Conservation (phyloP, 2,113 vertebrate species). For the Hippocampus zosterae region DNA sequence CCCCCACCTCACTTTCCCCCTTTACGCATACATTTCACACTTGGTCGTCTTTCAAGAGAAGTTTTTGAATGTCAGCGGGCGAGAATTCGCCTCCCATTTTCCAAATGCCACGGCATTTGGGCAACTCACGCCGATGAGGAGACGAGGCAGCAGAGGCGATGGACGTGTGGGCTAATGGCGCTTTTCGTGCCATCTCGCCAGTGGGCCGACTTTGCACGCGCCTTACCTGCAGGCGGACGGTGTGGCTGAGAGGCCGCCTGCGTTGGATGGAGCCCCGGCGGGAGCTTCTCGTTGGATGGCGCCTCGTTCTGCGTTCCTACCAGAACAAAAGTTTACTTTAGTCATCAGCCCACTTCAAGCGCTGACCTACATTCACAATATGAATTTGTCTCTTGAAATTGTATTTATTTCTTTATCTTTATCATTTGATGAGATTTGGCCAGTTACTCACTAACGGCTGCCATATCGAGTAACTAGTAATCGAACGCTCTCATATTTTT, state of each 20-base stretch:
- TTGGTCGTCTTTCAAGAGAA: conserved; percentile 54
- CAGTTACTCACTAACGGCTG: too few relatives aligned
- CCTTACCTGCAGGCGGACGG: conserved; percentile 67
- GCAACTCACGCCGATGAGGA: conserved; percentile 69
- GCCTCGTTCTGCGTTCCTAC: conserved; percentile 82
- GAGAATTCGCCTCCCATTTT: conserved; percentile 75
- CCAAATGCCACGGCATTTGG: conserved; percentile 82
- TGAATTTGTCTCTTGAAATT: background rate
- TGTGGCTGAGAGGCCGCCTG: conserved; percentile 53
- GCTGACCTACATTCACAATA: background rate
- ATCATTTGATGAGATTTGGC: too few relatives aligned
- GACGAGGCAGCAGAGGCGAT: conserved; percentile 24
- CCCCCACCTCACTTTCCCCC: conserved; percentile 6
- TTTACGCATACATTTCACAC: conserved; percentile 12
- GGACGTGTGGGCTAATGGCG: conserved; percentile 52
- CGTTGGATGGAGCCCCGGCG: conserved; percentile 61
- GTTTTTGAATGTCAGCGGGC: conserved; percentile 78
- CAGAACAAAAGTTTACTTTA: background rate
- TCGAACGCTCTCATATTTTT: too few relatives aligned
- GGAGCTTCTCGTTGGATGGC: conserved; percentile 69
- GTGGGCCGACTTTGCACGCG: conserved; percentile 25
- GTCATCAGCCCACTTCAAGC: background rate
- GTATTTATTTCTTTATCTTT: too few relatives aligned
- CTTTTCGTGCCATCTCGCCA: conserved; percentile 27
- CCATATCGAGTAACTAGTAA: too few relatives aligned